Percentiles rank a stretch among this genome's conserved stretches.
phyloP scores from a whole-genome alignment of 2,888 invertebrate species.

The Seira ritae region DNA sequence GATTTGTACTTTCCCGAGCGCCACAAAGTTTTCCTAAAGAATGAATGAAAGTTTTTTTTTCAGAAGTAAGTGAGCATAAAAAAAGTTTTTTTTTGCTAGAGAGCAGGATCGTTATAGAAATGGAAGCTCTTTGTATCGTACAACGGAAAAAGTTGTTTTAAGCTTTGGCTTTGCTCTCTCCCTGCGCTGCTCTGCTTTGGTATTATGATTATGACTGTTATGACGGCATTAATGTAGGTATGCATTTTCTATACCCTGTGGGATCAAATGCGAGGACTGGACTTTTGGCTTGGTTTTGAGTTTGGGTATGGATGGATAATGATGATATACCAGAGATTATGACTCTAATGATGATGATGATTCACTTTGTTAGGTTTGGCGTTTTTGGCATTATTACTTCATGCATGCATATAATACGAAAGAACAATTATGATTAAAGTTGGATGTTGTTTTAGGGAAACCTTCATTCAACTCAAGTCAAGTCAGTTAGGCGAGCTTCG shows the following conservation, averaged over 20 bases:
- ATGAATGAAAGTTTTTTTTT: background rate
- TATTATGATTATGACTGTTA: background rate
- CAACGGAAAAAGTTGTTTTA: background rate
- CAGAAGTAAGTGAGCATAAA: too few species aligned
- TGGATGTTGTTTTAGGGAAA: constrained; percentile 54
- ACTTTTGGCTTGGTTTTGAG: too few species aligned
- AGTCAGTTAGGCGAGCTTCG: constrained; percentile 52
- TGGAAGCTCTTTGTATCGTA: background rate
- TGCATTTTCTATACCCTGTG: background rate
- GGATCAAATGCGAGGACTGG: too few species aligned
- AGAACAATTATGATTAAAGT: constrained; percentile 42
- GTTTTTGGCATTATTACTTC: constrained; percentile 48
- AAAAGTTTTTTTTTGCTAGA: background rate
- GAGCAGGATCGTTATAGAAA: background rate
- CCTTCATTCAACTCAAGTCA: constrained; percentile 42
- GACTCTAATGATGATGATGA: constrained; percentile 62
- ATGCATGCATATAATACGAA: constrained; percentile 26
- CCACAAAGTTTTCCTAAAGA: too few species aligned
- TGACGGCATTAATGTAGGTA: background rate
- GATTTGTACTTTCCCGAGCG: too few species aligned
- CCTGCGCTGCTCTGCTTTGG: too few species aligned
- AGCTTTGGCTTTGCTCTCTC: constrained; percentile 9
- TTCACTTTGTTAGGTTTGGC: constrained; percentile 55
- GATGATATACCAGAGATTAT: constrained; percentile 49
- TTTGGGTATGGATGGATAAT: constrained; percentile 47